Evolutionary conservation across 2,888 invertebrate genomes (phyloP).

Genomic region (Caenorhabditis wallacei): DNA sequence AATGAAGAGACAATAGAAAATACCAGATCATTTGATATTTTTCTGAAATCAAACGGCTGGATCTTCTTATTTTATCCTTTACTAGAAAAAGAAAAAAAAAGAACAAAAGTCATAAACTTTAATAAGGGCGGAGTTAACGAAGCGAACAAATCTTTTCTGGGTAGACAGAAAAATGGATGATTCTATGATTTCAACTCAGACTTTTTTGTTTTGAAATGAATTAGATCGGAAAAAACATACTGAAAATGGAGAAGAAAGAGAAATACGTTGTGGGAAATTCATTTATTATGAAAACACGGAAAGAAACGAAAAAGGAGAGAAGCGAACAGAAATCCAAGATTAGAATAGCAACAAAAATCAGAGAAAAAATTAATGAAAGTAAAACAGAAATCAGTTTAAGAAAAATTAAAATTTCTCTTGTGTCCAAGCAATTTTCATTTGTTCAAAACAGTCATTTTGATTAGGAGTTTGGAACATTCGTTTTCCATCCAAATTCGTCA

Average conservation of each 20-base stretch:
- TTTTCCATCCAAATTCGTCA: constrained; percentile 33
- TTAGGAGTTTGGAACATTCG: constrained; percentile 25
- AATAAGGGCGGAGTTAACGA: constrained; percentile 1
- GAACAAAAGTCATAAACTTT: neutral
- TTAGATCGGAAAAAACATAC: neutral
- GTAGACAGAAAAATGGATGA: constrained; percentile 14
- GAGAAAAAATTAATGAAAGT: constrained; percentile 1
- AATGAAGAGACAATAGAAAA: constrained; percentile 45
- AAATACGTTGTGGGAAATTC: constrained; percentile 6
- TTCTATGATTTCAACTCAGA: constrained; percentile 8
- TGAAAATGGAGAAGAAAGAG: neutral
- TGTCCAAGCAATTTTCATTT: constrained; percentile 42
- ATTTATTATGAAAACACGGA: constrained; percentile 27
- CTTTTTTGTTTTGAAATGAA: constrained; percentile 1
- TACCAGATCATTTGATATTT: constrained; percentile 61
- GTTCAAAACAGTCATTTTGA: constrained; percentile 39
- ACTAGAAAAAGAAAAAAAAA: constrained; percentile 6
- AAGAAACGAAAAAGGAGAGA: constrained; percentile 1
- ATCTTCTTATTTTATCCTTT: neutral
- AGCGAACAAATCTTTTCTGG: constrained; percentile 3
- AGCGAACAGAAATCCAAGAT: neutral
- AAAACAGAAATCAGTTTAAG: neutral
- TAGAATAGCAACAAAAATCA: constrained; percentile 2
- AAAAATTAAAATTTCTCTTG: constrained; percentile 16
- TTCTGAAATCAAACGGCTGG: too few relatives aligned